Percentiles rank a stretch among this genome's conserved stretches.
Evolutionary conservation across 2,797 vertebrate species (phyloP).

Genomic region (Paedocypris micromegethes): DNA sequence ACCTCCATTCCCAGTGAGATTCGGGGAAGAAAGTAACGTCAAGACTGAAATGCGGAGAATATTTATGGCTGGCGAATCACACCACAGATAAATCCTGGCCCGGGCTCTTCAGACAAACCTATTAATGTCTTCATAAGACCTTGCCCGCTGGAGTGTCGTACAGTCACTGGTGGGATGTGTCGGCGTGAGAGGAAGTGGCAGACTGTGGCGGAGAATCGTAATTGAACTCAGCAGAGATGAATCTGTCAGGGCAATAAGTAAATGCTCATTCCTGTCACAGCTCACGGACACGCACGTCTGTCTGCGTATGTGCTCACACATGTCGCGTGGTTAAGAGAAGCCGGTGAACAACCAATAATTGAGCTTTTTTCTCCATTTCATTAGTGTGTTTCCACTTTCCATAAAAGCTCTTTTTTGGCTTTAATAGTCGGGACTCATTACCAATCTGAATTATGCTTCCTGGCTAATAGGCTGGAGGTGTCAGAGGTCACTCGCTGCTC

Average conservation of each 20-base stretch:
- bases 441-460: constrained; percentile 23
- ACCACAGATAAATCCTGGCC: too few species aligned
- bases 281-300: not conserved
- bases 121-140: too few species aligned
- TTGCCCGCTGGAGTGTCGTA: not conserved
- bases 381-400: too few species aligned
- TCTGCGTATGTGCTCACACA: not conserved
- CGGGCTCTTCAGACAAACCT: too few species aligned
- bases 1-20: too few species aligned
- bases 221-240: constrained; percentile 19
- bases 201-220: constrained; percentile 24
- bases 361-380: not conserved
- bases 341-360: constrained; percentile 15
- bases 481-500: constrained; percentile 3
- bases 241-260: constrained; percentile 22
- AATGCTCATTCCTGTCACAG: constrained; percentile 34
- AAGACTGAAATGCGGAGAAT: too few species aligned
- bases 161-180: constrained; percentile 5
- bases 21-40: too few species aligned
- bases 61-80: too few species aligned
- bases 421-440: constrained; percentile 27
- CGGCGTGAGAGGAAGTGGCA: not conserved
- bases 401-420: constrained; percentile 23
- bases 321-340: not conserved
- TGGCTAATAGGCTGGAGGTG: constrained; percentile 2